Percentiles rank a stretch among this genome's conserved stretches.
phyloP scores from a whole-genome alignment of 2,113 vertebrate genomes.

The Sinocyclocheilus rhinocerous region DNA sequence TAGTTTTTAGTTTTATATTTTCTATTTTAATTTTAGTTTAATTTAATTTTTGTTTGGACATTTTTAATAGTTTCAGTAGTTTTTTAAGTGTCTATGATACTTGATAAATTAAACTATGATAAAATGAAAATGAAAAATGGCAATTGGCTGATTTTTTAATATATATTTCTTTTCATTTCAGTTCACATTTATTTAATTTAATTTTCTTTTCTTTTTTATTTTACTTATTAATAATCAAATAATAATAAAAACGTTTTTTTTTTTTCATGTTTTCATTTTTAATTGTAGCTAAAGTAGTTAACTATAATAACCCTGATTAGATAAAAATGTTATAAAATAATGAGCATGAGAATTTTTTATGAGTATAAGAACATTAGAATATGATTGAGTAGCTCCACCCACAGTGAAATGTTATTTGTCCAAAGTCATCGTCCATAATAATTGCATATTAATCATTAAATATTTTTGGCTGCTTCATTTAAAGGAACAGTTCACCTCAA shows the following conservation, averaged over 20 bases:
- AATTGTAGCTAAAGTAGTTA: not conserved
- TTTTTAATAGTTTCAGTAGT: no score
- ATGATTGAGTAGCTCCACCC: not conserved
- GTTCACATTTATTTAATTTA: not conserved
- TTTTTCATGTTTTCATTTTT: no score
- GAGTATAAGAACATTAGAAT: not conserved
- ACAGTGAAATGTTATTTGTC: not conserved
- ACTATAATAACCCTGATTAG: not conserved
- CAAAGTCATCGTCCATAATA: not conserved
- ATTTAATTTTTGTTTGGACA: no score
- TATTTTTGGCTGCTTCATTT: no score
- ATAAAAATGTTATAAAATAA: no score
- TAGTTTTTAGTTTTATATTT: no score
- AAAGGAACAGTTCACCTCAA: no score
- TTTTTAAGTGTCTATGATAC: no score
- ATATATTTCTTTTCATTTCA: not conserved
- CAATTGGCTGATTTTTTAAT: no score
- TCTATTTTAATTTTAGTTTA: no score
- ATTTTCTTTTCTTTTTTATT: not conserved
- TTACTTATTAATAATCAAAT: not conserved
- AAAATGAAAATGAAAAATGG: not conserved
- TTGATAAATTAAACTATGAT: not conserved
- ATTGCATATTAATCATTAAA: not conserved
- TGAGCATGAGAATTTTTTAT: no score
- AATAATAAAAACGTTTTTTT: no score